Conservation (phyloP, 2,797 vertebrate species). For the Danio tinwini region DNA sequence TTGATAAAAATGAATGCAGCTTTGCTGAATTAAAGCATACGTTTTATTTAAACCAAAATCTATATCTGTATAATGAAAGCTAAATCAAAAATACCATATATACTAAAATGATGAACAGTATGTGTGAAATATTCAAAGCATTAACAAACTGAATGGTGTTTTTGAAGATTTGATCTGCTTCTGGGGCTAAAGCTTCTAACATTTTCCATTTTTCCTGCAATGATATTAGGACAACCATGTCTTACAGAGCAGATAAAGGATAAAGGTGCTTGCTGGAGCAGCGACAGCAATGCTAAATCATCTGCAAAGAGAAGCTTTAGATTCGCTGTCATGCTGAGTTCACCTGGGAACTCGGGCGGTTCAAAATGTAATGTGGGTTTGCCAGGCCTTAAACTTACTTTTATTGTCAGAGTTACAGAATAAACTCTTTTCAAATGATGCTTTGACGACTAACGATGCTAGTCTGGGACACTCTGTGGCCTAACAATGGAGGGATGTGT, state of each 20-base stretch:
- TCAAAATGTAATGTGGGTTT: not conserved
- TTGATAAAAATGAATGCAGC: not conserved
- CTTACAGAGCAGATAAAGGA: slow-evolving; percentile 2
- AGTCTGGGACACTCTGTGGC: not conserved
- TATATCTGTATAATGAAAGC: not conserved
- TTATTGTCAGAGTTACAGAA: slow-evolving; percentile 5
- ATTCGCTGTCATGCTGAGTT: slow-evolving; percentile 16
- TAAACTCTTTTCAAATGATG: not conserved
- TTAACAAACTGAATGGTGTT: not conserved
- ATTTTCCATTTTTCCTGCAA: not conserved
- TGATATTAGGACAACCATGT: not conserved
- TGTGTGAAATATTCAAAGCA: not conserved
- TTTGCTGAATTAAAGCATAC: not conserved
- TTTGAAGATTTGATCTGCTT: not conserved
- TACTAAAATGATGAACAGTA: not conserved
- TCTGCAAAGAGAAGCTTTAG: slow-evolving; percentile 33
- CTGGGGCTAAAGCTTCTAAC: not conserved
- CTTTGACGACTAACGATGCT: not conserved
- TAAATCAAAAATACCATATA: not conserved
- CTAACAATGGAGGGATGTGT: not conserved
- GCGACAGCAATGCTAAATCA: slow-evolving; percentile 34
- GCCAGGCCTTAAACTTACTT: slow-evolving; percentile 26
- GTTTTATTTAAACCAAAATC: not conserved
- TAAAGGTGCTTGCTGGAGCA: slow-evolving; percentile 10
- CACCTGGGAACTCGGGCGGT: slow-evolving; percentile 5